Conservation (phyloP, 2,113 vertebrate genomes). For the Perca fluviatilis region DNA sequence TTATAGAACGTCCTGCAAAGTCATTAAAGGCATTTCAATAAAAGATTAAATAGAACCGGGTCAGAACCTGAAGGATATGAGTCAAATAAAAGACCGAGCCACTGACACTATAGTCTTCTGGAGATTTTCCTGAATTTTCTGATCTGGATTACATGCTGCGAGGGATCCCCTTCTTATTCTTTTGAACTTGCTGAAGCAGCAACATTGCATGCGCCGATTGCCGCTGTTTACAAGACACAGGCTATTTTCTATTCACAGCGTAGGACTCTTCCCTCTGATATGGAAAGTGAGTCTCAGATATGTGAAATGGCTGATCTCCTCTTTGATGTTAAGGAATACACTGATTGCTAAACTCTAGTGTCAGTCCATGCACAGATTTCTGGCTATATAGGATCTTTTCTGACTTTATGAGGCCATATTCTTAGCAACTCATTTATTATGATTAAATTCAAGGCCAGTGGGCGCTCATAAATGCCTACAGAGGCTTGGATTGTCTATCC, state of each 20-base stretch:
- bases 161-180: slow-evolving; percentile 9
- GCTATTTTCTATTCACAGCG: slow-evolving; percentile 49
- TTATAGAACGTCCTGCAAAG: not conserved
- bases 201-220: slow-evolving; percentile 6
- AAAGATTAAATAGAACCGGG: too few relatives aligned
- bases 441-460: slow-evolving; percentile 29
- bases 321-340: slow-evolving; percentile 62
- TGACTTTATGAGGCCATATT: slow-evolving; percentile 40
- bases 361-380: slow-evolving; percentile 36
- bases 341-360: slow-evolving; percentile 35
- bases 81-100: not conserved
- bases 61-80: not conserved
- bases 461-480: slow-evolving; percentile 39
- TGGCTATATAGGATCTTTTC: slow-evolving; percentile 37
- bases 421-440: slow-evolving; percentile 35
- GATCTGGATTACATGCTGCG: not conserved
- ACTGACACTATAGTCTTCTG: not conserved
- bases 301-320: slow-evolving; percentile 59
- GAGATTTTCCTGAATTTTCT: not conserved
- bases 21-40: not conserved
- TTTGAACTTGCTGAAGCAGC: slow-evolving; percentile 45
- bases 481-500: slow-evolving; percentile 25
- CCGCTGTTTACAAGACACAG: slow-evolving; percentile 26
- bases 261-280: slow-evolving; percentile 62
- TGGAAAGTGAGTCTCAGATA: slow-evolving; percentile 66